Evolutionary conservation across 2,888 invertebrate genomes (phyloP).

Genomic region (Eupithecia tripunctaria): DNA sequence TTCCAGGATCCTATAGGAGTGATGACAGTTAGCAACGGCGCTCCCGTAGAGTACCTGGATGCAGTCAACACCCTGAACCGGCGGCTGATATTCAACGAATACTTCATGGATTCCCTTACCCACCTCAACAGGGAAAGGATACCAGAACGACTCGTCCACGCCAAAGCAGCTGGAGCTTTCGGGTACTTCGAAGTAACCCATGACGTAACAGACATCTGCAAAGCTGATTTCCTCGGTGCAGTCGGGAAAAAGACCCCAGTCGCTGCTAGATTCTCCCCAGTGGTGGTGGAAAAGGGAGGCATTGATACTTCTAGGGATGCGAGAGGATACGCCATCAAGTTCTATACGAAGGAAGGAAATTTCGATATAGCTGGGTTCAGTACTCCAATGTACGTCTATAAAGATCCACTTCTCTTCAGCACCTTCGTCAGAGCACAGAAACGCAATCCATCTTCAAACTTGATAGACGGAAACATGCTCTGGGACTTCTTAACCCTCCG

Average conservation of each 20-base stretch:
- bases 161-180: slow-evolving; percentile 95
- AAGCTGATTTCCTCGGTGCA: slow-evolving; percentile 88
- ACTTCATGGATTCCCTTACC: slow-evolving; percentile 88
- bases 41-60: slow-evolving; percentile 88
- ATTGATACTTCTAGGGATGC: slow-evolving; percentile 94
- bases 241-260: slow-evolving; percentile 91
- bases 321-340: slow-evolving; percentile 95
- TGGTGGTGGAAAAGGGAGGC: slow-evolving; percentile 92
- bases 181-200: slow-evolving; percentile 93
- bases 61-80: slow-evolving; percentile 89
- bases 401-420: slow-evolving; percentile 94
- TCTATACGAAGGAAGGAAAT: slow-evolving; percentile 94
- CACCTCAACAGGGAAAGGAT: slow-evolving; percentile 94
- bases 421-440: slow-evolving; percentile 97
- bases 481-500: slow-evolving; percentile 95
- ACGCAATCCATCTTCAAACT: slow-evolving; percentile 93
- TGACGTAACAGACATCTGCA: slow-evolving; percentile 90
- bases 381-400: slow-evolving; percentile 94
- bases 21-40: slow-evolving; percentile 90
- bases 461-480: slow-evolving; percentile 94
- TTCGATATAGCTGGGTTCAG: slow-evolving; percentile 96
- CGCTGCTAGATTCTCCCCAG: slow-evolving; percentile 91
- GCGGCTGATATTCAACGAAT: slow-evolving; percentile 90
- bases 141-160: slow-evolving; percentile 95
- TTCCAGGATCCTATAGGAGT: slow-evolving; percentile 79